A percentile compares a stretch with the other conserved stretches of the same genome.
These are phyloP conservation scores for Coreius guichenoti DNA, from an alignment of 2,797 vertebrate genomes.

Conservation along the genomic window DNA sequence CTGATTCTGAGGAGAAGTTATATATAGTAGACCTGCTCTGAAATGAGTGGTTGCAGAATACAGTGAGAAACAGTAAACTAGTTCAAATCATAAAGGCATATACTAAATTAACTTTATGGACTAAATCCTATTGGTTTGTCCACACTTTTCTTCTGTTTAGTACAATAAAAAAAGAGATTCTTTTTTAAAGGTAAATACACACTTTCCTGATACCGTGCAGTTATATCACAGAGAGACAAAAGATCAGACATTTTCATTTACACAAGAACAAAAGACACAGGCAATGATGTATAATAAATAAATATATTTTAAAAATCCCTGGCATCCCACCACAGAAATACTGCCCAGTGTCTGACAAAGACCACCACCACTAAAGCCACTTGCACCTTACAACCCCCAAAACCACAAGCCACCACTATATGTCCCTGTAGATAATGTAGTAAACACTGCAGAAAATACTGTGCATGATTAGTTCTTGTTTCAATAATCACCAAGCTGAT, in stretches of 20 bases:
- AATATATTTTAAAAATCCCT: background rate
- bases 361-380: slow-evolving; percentile 57
- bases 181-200: background rate
- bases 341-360: background rate
- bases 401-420: background rate
- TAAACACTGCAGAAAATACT: background rate
- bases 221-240: slow-evolving; percentile 2
- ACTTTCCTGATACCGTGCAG: background rate
- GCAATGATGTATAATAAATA: background rate
- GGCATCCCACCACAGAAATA: background rate
- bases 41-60: slow-evolving; percentile 18
- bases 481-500: background rate
- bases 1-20: slow-evolving; percentile 5
- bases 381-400: background rate
- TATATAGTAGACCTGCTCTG: background rate
- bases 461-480: slow-evolving; percentile 8
- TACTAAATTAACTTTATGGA: background rate
- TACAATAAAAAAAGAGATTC: background rate
- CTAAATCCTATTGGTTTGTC: background rate
- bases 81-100: slow-evolving; percentile 17
- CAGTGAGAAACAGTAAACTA: slow-evolving; percentile 4
- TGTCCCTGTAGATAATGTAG: background rate
- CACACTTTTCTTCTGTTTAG: background rate
- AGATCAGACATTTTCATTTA: background rate
- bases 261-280: background rate